Base-by-base conservation (phyloP, 2,797 vertebrate genomes). In the Galagoides demidoff region DNA sequence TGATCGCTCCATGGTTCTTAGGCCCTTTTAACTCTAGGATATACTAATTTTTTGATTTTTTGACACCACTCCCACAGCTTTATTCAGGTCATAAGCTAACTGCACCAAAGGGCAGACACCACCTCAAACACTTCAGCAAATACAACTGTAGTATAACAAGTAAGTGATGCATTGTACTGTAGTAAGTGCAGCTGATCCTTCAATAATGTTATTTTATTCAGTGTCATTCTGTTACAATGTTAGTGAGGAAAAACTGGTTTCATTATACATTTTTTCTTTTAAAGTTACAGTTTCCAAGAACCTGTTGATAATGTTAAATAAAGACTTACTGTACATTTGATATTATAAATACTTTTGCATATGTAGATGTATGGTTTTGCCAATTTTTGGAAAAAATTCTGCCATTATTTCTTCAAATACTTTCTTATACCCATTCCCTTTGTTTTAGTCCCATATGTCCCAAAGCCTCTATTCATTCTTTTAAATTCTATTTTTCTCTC, bases 331-430 rank as follows among this genome's bases (percentile, higher is more conserved):
- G n/a, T 57, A 57, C 34, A 34, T 57, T 34, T 34, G 20, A 55
- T 23, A 55, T 23, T 55, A 55, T 78, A n/a, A 43, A 64, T 14
- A 29, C 7, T 81, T 93, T 82, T 88, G 23, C 82, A 85, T 93
- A 43, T 86, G 4, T 43, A 55, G n/a, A 34, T 55, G 88, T 64
- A 64, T 49, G 17, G 76, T 74, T 91, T 76, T 70, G 59, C 11
- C 34, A 73, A 25, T 87, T 61, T 57, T 92, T 34, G 55, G 70
- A 43, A 70, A 92, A n/a, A n/a, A 70, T 93, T 94, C 31, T 63
- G 85, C 22, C 66, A 74, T 89, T 89, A 45, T 85, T 85, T 93
- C 78, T 71, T 61, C 37, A 66, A 57, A 73, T 74, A 68, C 66
- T 88, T 68, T 61, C 85, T 55, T 55, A 85, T 79, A 23, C 43